Evolutionary conservation across 2,113 vertebrate genomes (phyloP).

Genomic region (Heteronetta atricapilla): DNA sequence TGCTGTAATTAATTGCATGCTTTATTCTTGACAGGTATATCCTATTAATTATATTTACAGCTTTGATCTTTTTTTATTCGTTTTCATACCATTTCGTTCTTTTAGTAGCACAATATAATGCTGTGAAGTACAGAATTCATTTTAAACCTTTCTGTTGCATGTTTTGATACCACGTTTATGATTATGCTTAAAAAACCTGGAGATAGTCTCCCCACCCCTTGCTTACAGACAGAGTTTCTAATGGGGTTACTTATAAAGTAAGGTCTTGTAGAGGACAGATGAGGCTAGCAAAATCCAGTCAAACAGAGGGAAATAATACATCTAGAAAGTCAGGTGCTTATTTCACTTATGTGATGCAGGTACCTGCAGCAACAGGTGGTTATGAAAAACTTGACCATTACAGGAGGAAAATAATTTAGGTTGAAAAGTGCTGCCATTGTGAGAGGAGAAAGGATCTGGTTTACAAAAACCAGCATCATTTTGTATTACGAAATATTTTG

Average conservation of each 20-base stretch:
- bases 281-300: background rate
- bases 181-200: background rate
- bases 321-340: background rate
- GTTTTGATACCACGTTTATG: background rate
- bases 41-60: background rate
- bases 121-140: background rate
- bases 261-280: background rate
- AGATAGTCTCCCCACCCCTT: background rate
- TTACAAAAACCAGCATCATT: background rate
- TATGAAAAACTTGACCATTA: background rate
- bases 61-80: background rate
- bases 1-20: constrained; percentile 41
- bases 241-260: background rate
- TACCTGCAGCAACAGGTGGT: background rate
- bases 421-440: background rate
- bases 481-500: background rate
- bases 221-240: background rate
- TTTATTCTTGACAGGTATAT: constrained; percentile 16
- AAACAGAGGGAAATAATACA: background rate
- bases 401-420: background rate
- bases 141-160: background rate
- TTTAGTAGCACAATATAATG: background rate
- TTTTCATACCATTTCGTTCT: background rate
- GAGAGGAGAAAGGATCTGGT: background rate
- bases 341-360: background rate